Percentiles rank a stretch among this genome's conserved stretches.
Evolutionary conservation across 2,888 invertebrate genomes (phyloP).

Genomic region (Diarsia mendica): DNA sequence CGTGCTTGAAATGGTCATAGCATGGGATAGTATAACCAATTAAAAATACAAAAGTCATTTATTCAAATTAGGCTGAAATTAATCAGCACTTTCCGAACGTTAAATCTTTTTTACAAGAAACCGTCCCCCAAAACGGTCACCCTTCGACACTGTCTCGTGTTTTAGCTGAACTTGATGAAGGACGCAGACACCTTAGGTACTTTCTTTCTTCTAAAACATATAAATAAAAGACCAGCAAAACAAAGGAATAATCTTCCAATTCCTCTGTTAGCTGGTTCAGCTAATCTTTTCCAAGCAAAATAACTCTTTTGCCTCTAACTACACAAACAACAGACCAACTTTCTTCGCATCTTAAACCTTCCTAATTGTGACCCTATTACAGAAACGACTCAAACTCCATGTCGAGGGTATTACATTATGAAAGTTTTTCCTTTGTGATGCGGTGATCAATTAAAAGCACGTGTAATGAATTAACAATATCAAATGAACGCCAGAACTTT

Average conservation of each 20-base stretch:
- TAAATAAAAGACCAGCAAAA: background rate
- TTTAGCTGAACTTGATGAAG: too few relatives aligned
- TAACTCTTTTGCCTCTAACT: background rate
- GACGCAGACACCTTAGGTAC: too few relatives aligned
- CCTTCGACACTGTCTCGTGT: too few relatives aligned
- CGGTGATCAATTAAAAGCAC: slow-evolving; percentile 34
- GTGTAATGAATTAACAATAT: slow-evolving; percentile 45
- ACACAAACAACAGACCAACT: slow-evolving; percentile 3
- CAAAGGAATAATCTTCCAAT: background rate
- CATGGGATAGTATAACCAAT: too few relatives aligned
- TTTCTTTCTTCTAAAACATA: too few relatives aligned
- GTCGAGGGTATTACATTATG: slow-evolving; percentile 41
- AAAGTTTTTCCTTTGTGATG: slow-evolving; percentile 55
- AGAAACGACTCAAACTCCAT: slow-evolving; percentile 19
- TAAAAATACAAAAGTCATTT: too few relatives aligned
- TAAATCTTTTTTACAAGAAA: too few relatives aligned
- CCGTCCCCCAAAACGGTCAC: too few relatives aligned
- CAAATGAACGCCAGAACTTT: slow-evolving; percentile 41
- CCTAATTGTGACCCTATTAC: slow-evolving; percentile 26
- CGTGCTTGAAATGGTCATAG: background rate
- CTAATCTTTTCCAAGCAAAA: background rate
- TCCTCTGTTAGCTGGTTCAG: background rate
- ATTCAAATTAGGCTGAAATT: too few relatives aligned
- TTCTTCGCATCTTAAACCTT: slow-evolving; percentile 3
- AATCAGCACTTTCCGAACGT: too few relatives aligned